Evolutionary conservation across 2,797 vertebrate genomes (phyloP).

Genomic region (Peromyscus nudipes): DNA sequence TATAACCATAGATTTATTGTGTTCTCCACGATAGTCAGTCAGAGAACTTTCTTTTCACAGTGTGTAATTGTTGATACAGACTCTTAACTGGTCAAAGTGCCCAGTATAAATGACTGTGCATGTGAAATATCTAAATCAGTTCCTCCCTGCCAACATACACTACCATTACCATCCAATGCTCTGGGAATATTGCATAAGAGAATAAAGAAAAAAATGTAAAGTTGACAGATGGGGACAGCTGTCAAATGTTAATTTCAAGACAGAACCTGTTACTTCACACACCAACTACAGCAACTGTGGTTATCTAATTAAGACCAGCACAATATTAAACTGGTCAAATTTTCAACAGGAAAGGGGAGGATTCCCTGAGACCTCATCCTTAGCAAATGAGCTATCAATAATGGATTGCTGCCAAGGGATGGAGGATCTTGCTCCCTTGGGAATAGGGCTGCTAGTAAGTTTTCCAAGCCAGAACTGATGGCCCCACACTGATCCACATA

Average conservation of each 20-base stretch:
- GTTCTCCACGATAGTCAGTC: not conserved
- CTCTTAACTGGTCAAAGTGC: too few relatives aligned
- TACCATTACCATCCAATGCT: not conserved
- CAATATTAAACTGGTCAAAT: not conserved
- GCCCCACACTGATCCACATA: not conserved
- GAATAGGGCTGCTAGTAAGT: too few relatives aligned
- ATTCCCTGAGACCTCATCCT: not conserved
- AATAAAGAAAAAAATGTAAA: not conserved
- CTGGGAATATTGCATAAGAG: not conserved
- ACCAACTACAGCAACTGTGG: not conserved
- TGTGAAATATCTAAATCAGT: not conserved
- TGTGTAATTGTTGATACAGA: not conserved
- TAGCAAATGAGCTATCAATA: not conserved
- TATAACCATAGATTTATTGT: not conserved
- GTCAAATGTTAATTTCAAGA: not conserved
- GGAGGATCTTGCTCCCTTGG: not conserved
- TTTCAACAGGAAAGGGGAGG: too few relatives aligned
- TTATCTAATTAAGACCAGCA: not conserved
- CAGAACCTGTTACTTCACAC: not conserved
- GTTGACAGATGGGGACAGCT: not conserved
- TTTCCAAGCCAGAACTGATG: not conserved
- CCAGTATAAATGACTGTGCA: not conserved
- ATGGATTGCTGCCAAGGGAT: not conserved
- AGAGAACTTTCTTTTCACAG: not conserved
- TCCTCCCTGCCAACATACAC: not conserved